Conservation (phyloP, 2,113 vertebrate genomes). For the Columba livia region DNA sequence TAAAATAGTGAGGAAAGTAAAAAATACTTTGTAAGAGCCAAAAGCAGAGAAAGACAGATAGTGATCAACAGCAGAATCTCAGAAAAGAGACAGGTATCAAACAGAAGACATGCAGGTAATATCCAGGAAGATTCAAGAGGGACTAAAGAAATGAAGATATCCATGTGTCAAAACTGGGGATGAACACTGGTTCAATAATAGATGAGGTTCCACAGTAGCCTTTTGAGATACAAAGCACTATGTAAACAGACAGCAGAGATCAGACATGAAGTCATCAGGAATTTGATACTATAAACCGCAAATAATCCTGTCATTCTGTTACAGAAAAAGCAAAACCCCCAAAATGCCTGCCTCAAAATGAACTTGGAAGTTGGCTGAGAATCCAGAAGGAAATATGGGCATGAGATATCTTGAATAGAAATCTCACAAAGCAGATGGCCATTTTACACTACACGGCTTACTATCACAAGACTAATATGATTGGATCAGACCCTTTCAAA, state of each 20-base stretch:
- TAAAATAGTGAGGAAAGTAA: not conserved
- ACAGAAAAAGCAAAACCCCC: not conserved
- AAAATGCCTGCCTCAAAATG: not conserved
- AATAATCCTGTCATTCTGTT: not conserved
- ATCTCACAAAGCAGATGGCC: not conserved
- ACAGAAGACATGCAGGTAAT: not conserved
- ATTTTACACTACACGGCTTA: not conserved
- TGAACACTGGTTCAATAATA: not conserved
- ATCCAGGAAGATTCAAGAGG: not conserved
- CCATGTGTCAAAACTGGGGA: not conserved
- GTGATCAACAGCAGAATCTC: not conserved
- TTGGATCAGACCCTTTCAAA: not conserved
- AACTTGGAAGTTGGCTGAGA: not conserved
- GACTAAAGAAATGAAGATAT: not conserved
- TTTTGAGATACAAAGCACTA: not conserved
- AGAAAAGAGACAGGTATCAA: not conserved
- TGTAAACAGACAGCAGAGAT: not conserved
- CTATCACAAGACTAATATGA: not conserved
- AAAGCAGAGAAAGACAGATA: not conserved
- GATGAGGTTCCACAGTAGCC: not conserved
- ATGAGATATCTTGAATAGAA: not conserved
- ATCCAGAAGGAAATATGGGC: not conserved
- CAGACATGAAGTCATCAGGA: slow-evolving; percentile 6
- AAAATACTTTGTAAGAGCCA: not conserved
- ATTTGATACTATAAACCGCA: not conserved